phyloP scores from a whole-genome alignment of 64 coral and sea anemone species.

The Montipora efflorescens region DNA sequence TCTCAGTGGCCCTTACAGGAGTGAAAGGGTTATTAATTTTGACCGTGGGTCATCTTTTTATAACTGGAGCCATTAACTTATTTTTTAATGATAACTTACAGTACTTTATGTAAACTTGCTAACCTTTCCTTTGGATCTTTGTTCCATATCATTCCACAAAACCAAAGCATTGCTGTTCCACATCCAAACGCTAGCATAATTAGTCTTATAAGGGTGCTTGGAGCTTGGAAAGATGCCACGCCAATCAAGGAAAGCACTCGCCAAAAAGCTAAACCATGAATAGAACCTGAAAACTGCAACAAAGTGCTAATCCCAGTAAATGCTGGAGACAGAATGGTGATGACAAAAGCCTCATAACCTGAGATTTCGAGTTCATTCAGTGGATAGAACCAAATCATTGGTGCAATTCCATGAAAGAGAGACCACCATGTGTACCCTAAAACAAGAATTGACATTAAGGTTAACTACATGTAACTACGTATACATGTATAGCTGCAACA shows the following conservation, averaged over 20 bases:
- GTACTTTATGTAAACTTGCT: not conserved
- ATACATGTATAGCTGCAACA: no score
- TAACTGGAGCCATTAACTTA: no score
- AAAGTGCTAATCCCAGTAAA: slow-evolving; percentile 69
- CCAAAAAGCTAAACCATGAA: slow-evolving; percentile 80
- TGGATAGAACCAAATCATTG: slow-evolving; percentile 99
- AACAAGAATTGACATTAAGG: not conserved
- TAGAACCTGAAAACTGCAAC: slow-evolving; percentile 62
- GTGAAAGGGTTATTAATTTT: no score
- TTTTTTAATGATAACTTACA: no score
- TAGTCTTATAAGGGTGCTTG: slow-evolving; percentile 83
- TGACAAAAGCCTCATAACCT: slow-evolving; percentile 92
- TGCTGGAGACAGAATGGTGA: slow-evolving; percentile 83
- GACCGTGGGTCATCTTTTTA: no score
- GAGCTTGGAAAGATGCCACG: slow-evolving; percentile 92
- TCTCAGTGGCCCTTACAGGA: no score
- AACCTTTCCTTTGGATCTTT: slow-evolving; percentile 90
- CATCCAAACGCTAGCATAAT: slow-evolving; percentile 86
- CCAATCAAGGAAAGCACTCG: slow-evolving; percentile 80
- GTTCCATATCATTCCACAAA: slow-evolving; percentile 93
- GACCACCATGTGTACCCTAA: slow-evolving; percentile 97
- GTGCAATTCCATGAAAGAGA: slow-evolving; percentile 81
- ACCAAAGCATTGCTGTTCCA: slow-evolving; percentile 96
- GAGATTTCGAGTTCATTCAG: slow-evolving; percentile 97
- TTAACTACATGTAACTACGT: no score